Base-by-base conservation (phyloP, 2,797 vertebrate species). In the Pantherophis vulpinus region DNA sequence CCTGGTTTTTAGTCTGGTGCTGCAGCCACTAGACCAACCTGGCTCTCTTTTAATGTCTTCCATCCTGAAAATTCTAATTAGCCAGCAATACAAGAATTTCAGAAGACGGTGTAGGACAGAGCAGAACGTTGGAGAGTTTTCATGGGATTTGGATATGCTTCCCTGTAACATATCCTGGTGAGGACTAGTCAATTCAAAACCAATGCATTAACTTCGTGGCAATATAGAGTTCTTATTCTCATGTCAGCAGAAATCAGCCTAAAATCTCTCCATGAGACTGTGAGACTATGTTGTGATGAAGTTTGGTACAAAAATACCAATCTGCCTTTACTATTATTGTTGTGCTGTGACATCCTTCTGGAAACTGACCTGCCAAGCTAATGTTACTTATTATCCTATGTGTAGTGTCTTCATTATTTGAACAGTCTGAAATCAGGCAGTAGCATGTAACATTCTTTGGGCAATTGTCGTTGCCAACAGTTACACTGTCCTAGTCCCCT, bases 81-180 rank as follows among this genome's bases (percentile, higher is more conserved):
- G 74, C 74, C 74, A 83, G 37, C 74, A 83, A 25, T 83, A 10
- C 0, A 79, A 79, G 70, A 42, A 79, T 79, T 79, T 42, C 74
- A 79, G 74, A 79, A 79, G 18, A 42, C 3, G 16, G 37, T 32
- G 32, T 90, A 94, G 96, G 95, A 96, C 96, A 88, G 16, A 87
- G 32, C 7, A 18, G 42, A 89, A 74, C 37, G 23, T 1, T 13
- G 9, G 12, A 25, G 37, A 91, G 55, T 51, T 61, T 55, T 51
- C 29, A 70, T 60, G 54, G 13, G 23, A n/a, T 60, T 5, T 60
- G 58, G 70, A 86, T 90, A 83, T 27, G 29, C 12, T 42, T 55
- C 23, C 9, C 29, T 32, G 2, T 18, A 86, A 11, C 10, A 20
- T 66, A 59, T 29, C 18, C 54, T n/a, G 29, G 29, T 4, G 5